Percentiles rank a stretch among this genome's conserved stretches.
Evolutionary conservation across 2,888 invertebrate species (phyloP).

Genomic region (Lacanobia wlatinum): DNA sequence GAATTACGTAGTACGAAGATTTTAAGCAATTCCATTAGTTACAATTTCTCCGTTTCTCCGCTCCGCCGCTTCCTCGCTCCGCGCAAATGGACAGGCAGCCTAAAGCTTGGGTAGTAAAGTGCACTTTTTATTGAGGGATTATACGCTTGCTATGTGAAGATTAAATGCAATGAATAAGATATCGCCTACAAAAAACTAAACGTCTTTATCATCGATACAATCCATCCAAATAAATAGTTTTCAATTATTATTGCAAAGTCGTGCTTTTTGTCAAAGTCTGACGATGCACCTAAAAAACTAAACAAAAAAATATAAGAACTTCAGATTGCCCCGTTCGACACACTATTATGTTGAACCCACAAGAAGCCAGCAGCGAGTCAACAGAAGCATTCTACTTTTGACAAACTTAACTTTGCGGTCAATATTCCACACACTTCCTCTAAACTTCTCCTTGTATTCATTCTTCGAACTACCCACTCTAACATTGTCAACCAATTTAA

Average conservation of each 20-base stretch:
- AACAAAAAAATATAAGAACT: constrained; percentile 34
- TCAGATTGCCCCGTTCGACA: constrained; percentile 38
- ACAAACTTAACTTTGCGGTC: constrained; percentile 55
- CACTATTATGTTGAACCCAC: constrained; percentile 52
- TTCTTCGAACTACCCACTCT: constrained; percentile 43
- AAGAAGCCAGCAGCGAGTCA: constrained; percentile 50
- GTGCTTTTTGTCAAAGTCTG: neutral
- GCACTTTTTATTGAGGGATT: neutral
- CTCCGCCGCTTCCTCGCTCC: no score
- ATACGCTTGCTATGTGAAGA: neutral
- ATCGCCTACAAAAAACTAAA: neutral
- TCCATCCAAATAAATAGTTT: neutral
- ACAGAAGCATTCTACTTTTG: constrained; percentile 56
- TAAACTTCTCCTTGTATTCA: constrained; percentile 3
- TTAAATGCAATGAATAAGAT: neutral
- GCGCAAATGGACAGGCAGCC: no score
- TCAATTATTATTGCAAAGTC: constrained; percentile 4
- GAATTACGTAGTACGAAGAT: no score
- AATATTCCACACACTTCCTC: neutral
- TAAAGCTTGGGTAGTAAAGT: neutral
- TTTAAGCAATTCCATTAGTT: no score
- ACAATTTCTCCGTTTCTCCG: no score
- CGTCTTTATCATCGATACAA: constrained; percentile 3
- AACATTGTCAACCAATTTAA: constrained; percentile 39
- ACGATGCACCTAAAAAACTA: constrained; percentile 24